phyloP scores from a whole-genome alignment of 2,888 invertebrate species.

The Cataglyphis albicans region DNA sequence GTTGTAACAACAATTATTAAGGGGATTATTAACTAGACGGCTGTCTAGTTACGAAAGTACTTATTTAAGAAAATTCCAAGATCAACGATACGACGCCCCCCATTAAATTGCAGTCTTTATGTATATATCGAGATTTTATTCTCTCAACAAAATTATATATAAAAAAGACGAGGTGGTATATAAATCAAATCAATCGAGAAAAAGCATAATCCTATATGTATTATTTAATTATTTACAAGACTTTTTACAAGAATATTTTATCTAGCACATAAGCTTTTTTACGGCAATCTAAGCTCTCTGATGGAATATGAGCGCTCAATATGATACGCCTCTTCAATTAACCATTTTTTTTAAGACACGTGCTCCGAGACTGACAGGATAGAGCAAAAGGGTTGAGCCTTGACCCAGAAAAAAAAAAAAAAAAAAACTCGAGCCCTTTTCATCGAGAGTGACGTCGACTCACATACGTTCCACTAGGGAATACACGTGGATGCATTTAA shows the following conservation, averaged over 20 bases:
- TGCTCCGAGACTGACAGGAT: constrained; percentile 14
- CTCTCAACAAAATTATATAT: neutral
- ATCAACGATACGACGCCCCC: neutral
- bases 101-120: neutral
- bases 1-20: constrained; percentile 47
- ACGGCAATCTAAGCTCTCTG: neutral
- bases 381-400: constrained; percentile 39
- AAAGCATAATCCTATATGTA: neutral
- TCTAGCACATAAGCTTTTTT: neutral
- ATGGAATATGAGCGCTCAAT: neutral
- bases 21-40: neutral
- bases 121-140: neutral
- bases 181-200: neutral
- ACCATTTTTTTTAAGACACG: constrained; percentile 39
- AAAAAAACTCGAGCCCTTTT: constrained; percentile 29
- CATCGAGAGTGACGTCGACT: constrained; percentile 51
- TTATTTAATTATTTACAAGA: neutral
- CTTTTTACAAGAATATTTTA: constrained; percentile 15
- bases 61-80: constrained; percentile 19
- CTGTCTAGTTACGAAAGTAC: constrained; percentile 14
- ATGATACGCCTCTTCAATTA: constrained; percentile 6
- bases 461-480: constrained; percentile 34
- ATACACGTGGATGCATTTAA: constrained; percentile 35
- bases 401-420: constrained; percentile 40
- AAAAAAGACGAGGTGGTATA: neutral